Evolutionary conservation across 2,113 vertebrate species (phyloP).

Genomic region (Mirounga angustirostris): DNA sequence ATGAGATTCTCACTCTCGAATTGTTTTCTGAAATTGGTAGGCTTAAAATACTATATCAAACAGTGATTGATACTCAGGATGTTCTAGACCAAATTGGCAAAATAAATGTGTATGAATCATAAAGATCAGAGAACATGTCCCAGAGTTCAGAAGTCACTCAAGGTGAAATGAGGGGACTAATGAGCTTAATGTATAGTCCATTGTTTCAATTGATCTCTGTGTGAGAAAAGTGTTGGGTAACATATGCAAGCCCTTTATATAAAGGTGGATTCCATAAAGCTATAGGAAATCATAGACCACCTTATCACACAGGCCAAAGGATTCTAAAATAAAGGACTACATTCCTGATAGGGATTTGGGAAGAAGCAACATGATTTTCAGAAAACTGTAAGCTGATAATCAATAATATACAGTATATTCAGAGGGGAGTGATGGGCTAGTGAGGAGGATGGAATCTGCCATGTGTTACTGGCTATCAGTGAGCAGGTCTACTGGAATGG

Average conservation of each 20-base stretch:
- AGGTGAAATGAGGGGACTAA: conserved; percentile 56
- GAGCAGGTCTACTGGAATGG: not conserved
- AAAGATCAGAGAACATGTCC: conserved; percentile 42
- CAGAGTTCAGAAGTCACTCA: conserved; percentile 53
- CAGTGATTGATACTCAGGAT: conserved; percentile 65
- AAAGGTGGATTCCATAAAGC: not conserved
- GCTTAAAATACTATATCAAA: conserved; percentile 68
- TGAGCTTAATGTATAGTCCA: conserved; percentile 41
- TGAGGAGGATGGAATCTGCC: not conserved
- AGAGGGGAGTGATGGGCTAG: not conserved
- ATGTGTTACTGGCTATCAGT: accelerated
- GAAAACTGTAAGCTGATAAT: not conserved
- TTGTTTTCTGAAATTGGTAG: conserved; percentile 73
- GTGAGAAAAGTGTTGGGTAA: not conserved
- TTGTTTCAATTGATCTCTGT: conserved; percentile 43
- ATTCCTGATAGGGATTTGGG: not conserved
- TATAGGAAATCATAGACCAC: not conserved
- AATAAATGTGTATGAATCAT: conserved; percentile 71
- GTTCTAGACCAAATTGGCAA: conserved; percentile 56
- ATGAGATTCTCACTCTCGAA: conserved; percentile 59
- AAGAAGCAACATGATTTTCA: not conserved
- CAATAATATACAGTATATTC: not conserved
- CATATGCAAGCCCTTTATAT: not conserved
- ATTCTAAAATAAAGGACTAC: not conserved
- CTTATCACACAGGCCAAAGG: not conserved